These are phyloP conservation scores for Eupithecia centaureata DNA, from an alignment of 2,888 invertebrate genomes.

Conservation along the genomic window DNA sequence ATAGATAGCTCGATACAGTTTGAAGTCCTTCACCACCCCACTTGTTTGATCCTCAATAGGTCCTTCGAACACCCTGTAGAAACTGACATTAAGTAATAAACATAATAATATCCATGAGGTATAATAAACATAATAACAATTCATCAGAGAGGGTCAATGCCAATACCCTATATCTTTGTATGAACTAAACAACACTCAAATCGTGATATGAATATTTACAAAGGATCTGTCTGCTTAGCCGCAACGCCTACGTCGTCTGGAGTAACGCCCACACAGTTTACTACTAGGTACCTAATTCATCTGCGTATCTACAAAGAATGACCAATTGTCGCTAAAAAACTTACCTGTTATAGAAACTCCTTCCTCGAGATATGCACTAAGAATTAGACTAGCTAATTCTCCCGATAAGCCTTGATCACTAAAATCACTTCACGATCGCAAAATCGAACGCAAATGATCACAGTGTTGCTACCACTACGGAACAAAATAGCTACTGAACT, in stretches of 20 bases:
- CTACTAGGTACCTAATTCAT: conserved; percentile 71
- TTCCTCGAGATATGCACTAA: conserved; percentile 43
- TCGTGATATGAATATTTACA: conserved; percentile 59
- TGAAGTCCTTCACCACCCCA: neutral
- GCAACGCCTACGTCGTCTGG: conserved; percentile 50
- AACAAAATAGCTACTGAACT: conserved; percentile 48
- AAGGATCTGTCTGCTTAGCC: conserved; percentile 53
- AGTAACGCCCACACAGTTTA: conserved; percentile 64
- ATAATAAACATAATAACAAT: neutral
- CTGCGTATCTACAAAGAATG: too few relatives aligned
- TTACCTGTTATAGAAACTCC: conserved; percentile 71
- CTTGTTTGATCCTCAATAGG: conserved; percentile 1
- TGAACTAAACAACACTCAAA: conserved; percentile 17
- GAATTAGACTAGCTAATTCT: conserved; percentile 32
- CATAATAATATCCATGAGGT: neutral
- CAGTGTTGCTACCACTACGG: conserved; percentile 33
- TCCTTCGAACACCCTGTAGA: neutral
- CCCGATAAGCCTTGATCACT: neutral
- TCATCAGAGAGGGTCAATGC: neutral
- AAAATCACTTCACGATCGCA: conserved; percentile 16
- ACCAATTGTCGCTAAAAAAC: conserved; percentile 48
- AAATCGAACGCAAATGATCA: neutral
- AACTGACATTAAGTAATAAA: neutral
- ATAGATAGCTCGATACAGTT: too few relatives aligned
- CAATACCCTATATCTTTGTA: neutral